phyloP scores from a whole-genome alignment of 2,113 vertebrate genomes.

The Falco punctatus region DNA sequence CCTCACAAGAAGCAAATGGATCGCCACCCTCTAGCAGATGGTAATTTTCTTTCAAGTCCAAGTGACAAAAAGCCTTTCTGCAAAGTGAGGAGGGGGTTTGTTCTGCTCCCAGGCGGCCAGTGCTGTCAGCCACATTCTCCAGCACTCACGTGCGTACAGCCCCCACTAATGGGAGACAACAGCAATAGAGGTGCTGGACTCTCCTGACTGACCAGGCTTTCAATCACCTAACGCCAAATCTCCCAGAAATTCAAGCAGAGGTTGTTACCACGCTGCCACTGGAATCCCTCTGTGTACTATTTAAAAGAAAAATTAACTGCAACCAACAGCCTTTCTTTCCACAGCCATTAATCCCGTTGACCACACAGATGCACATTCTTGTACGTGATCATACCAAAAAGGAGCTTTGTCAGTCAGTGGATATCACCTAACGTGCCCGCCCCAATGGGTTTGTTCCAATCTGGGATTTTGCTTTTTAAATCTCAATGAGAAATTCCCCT shows the following conservation, averaged over 20 bases:
- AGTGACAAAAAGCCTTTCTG: slow-evolving; percentile 22
- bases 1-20: slow-evolving; percentile 29
- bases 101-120: neutral
- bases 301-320: slow-evolving; percentile 11
- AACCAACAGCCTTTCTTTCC: neutral
- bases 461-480: slow-evolving; percentile 63
- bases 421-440: neutral
- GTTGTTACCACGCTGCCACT: neutral
- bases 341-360: slow-evolving; percentile 8
- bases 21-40: slow-evolving; percentile 11
- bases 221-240: neutral
- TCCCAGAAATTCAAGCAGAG: neutral
- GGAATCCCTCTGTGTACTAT: neutral
- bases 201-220: neutral
- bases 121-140: neutral
- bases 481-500: slow-evolving; percentile 51
- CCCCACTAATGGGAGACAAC: neutral
- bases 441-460: slow-evolving; percentile 28
- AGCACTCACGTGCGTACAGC: neutral
- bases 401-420: slow-evolving; percentile 19
- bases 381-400: neutral
- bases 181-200: neutral
- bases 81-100: neutral
- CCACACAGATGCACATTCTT: neutral
- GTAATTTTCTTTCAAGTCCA: slow-evolving; percentile 42